Base-by-base conservation (phyloP, 2,113 vertebrate genomes). In the Pseudolaguvia tuberculata region DNA sequence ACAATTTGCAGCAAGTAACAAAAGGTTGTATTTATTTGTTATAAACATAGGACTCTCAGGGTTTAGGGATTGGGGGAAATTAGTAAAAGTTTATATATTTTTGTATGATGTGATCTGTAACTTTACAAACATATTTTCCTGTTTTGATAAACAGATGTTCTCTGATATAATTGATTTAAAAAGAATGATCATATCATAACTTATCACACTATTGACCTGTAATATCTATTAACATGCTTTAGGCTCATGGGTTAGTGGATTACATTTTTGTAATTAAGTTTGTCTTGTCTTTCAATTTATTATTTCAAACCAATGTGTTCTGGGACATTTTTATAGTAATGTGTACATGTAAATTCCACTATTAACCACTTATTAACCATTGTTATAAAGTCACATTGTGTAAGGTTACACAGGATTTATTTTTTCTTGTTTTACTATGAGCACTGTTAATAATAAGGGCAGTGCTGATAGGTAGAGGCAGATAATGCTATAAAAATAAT, bases 391-490 rank as follows among this genome's bases (percentile, higher is more conserved):
- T 73, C 57, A 61, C 48, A 47, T 4, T n/a, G 29, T 73, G 25
- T 50, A 56, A 70, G 2, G 8, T 20, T 25, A n/a, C 53, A 72
- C 8, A 31, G 52, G 59, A 35, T 35, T 31, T 27, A 55, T 53
- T 76, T 69, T 63, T 25, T 4, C 35, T 23, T 9, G 18, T 48
- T 50, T 42, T 42, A 42, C 9, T 29, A 39, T n/a, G n/a, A n/a
- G n/a, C n/a, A n/a, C n/a, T n/a, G n/a, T 51, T 58, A 47, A 23
- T 58, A 57, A n/a, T 65, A 35, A 35, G 3, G 39, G 72, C 74
- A 80, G 82, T 85, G 84, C 80, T 80, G 83, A 85, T 84, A 87
- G 87, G 85, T 87, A 84, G 84, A 90, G 87, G 87, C 75, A 83
- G 72, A 75, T 65, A 7, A 77, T 80, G 80, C 84, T 82, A 79